Evolutionary conservation across 2,113 vertebrate genomes (phyloP), one percentile per base, ranked within the genome.

Genomic region (Anser brachyrhynchus): DNA sequence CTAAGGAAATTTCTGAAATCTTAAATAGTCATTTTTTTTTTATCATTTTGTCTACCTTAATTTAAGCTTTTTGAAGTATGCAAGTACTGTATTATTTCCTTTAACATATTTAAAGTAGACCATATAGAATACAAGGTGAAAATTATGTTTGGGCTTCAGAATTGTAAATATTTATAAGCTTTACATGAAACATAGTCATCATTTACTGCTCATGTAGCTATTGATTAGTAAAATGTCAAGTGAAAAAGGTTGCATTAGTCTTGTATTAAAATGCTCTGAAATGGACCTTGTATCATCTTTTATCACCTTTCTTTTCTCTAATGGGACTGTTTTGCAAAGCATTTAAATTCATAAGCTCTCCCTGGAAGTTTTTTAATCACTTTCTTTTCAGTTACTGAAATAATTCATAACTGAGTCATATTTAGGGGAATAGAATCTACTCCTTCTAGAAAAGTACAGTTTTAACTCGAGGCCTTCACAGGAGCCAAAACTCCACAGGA

Each of bases 161-260:
- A 80, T 31, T 23, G 39, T 78, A 88, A 96, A 89, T 94, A 95
- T 95, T 95, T 91, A 75, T 91, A 92, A 94, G 10, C 16, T 84
- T 91, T 91, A 70, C 89, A 58, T 89, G 61, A 96, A 96, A 90
- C 19, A 61, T 54, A 58, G 12, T 61, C 28, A 70, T 26, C 26
- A 85, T 89, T 96, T 94, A 84, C 72, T 94, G 15, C 13, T 84
- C 71, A 89, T 58, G n/a, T 67, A 84, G 66, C 69, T 91, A 83
- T 89, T 89, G 78, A 94, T 97, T 84, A 95, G 49, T 57, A 94
- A 97, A 96, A 93, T 90, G 49, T 51, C 2, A 0, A 90, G 69
- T 80, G 81, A 90, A 97, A 86, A 86, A 49, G 8, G 12, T 95
- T 95, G 71, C 39, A 69, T 88, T 92, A 92, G 21, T 70, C 43